A percentile compares a stretch with the other conserved stretches of the same genome.
These are phyloP conservation scores for Cephonodes hylas DNA, from an alignment of 2,888 invertebrate genomes.

Conservation along the genomic window DNA sequence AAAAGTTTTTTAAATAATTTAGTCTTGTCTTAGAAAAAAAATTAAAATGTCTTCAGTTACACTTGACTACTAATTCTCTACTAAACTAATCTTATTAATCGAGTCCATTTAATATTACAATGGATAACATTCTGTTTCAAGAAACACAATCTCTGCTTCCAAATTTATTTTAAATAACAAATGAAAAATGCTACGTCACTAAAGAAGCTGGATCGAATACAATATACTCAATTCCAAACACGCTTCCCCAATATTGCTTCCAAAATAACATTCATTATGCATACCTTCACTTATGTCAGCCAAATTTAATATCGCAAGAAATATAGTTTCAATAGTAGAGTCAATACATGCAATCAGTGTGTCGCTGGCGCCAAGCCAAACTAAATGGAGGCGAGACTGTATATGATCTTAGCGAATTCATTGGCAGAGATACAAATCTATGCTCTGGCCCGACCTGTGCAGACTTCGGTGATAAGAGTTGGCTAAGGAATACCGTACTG, in stretches of 20 bases:
- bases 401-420: slow-evolving; percentile 59
- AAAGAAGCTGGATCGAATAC: too few species aligned
- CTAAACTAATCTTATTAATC: too few species aligned
- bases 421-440: slow-evolving; percentile 57
- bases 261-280: slow-evolving; percentile 8
- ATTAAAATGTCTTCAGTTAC: too few species aligned
- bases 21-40: too few species aligned
- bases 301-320: slow-evolving; percentile 34
- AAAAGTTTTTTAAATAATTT: too few species aligned
- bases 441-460: slow-evolving; percentile 17
- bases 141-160: too few species aligned
- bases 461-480: slow-evolving; percentile 17
- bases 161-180: too few species aligned
- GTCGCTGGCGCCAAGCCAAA: slow-evolving; percentile 53
- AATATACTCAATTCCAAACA: neutral
- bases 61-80: too few species aligned
- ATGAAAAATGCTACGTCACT: too few species aligned
- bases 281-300: slow-evolving; percentile 9
- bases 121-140: too few species aligned
- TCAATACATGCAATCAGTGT: slow-evolving; percentile 63
- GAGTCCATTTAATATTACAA: too few species aligned
- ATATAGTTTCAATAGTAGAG: slow-evolving; percentile 56
- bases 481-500: slow-evolving; percentile 15
- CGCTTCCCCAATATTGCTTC: neutral
- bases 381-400: slow-evolving; percentile 37